Evolutionary conservation across 2,888 invertebrate species (phyloP).

Genomic region (Andricus quercusramuli): DNA sequence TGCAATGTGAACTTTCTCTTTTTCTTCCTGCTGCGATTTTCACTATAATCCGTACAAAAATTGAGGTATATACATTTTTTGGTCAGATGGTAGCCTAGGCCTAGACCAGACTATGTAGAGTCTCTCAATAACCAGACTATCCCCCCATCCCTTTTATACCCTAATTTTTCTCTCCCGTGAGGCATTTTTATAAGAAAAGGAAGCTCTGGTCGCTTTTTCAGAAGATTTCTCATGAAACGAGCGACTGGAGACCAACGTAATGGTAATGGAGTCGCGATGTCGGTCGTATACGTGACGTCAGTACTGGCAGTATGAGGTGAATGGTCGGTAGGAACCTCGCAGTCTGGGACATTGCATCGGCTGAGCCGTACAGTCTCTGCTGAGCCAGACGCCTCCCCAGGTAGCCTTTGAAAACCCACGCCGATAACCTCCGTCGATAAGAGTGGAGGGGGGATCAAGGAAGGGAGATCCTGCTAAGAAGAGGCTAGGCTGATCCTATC

Average conservation of each 20-base stretch:
- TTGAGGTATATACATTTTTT: too few species aligned
- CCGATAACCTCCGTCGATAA: conserved; percentile 13
- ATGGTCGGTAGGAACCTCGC: conserved; percentile 35
- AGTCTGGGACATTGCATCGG: conserved; percentile 23
- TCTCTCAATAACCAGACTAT: too few species aligned
- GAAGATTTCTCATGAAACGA: conserved; percentile 16
- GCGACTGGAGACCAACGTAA: conserved; percentile 19
- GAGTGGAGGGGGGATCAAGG: neutral
- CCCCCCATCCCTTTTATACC: too few species aligned
- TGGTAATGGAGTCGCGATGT: conserved; percentile 32
- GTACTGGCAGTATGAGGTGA: conserved; percentile 14
- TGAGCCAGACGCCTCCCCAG: conserved; percentile 25
- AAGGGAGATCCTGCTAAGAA: conserved; percentile 15
- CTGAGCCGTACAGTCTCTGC: neutral
- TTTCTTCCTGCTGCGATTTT: too few species aligned
- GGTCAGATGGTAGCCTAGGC: too few species aligned
- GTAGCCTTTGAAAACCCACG: conserved; percentile 18
- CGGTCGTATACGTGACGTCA: conserved; percentile 19
- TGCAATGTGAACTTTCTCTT: too few species aligned
- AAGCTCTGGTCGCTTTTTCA: neutral
- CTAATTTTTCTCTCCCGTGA: neutral
- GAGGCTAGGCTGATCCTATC: conserved; percentile 16
- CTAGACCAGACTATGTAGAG: too few species aligned
- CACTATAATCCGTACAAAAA: too few species aligned
- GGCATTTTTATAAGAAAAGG: neutral